Conservation (phyloP, 2,797 vertebrate species). For the Valencia hispanica region DNA sequence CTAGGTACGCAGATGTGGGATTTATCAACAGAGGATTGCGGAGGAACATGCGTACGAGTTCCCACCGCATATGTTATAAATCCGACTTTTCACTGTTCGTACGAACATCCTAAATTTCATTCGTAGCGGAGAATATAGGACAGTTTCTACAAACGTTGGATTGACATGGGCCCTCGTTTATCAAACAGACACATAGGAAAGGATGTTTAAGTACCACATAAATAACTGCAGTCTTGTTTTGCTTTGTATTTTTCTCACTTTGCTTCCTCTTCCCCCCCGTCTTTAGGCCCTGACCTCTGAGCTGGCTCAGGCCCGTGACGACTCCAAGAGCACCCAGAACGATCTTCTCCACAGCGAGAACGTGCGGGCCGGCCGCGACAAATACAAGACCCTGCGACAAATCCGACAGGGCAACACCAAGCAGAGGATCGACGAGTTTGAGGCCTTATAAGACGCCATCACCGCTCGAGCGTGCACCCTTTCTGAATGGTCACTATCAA, state of each 20-base stretch:
- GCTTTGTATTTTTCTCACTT: neutral
- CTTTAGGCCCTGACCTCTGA: slow-evolving; percentile 89
- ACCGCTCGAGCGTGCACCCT: slow-evolving; percentile 49
- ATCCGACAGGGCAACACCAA: slow-evolving; percentile 97
- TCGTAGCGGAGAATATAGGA: no score
- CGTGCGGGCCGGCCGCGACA: slow-evolving; percentile 89
- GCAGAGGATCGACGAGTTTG: slow-evolving; percentile 97
- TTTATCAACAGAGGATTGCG: no score
- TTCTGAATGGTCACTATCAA: slow-evolving; percentile 75
- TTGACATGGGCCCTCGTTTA: no score
- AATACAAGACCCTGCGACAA: slow-evolving; percentile 96
- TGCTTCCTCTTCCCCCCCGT: slow-evolving; percentile 1
- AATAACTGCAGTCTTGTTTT: neutral
- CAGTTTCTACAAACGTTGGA: no score
- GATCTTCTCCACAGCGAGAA: slow-evolving; percentile 94
- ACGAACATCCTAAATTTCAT: no score
- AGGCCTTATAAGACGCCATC: slow-evolving; percentile 86
- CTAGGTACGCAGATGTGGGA: no score
- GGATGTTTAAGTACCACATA: neutral
- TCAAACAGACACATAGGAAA: no score
- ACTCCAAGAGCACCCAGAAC: slow-evolving; percentile 91
- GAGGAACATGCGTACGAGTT: no score
- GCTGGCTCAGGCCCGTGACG: slow-evolving; percentile 89
- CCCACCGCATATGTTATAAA: no score
- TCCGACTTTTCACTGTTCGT: no score